Evolutionary conservation across 2,888 invertebrate genomes (phyloP), one percentile per base, ranked within the genome.

Genomic region (Elmis aenea): DNA sequence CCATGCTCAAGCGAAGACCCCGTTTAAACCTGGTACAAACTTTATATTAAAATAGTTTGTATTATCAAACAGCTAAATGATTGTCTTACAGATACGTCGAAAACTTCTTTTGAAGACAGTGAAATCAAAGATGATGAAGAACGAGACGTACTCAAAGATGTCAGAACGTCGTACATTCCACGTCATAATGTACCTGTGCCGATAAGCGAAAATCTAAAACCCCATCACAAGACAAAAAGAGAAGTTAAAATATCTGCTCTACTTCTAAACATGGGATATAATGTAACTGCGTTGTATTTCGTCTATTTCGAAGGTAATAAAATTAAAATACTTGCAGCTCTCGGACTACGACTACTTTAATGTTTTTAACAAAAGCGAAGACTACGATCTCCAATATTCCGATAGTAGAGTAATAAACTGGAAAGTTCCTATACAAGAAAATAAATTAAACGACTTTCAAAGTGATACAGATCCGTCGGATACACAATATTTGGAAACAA

Each of bases 91-190:
- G n/a, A n/a, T n/a, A n/a, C n/a, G n/a, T n/a, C n/a, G n/a, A n/a
- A n/a, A n/a, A n/a, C n/a, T n/a, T n/a, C n/a, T 6, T 28, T 23
- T 13, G 26, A 26, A 5, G 43, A 46, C 23, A 23, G 13, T 22
- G 47, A 48, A 51, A 13, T 38, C 23, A 55, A 66, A 2, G 68
- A 76, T 46, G 65, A 74, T 9, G 77, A 79, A 36, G 77, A 78
- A 38, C 66, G 75, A 32, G 75, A 77, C 26, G 66, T 80, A 1
- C 72, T 79, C 54, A 70, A 74, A 47, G 80, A 79, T 44, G 74
- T 76, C 31, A 72, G 75, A 26, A 81, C 81, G 0, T 79, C 79
- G 9, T 82, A 77, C 51, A 60, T 79, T 23, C 79, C 81, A 0
- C 64, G 4, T 14, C 8, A 32, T 15, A 13, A 23, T 14, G n/a